phyloP scores from a whole-genome alignment of 2,888 invertebrate genomes.

The Lithosia quadra region DNA sequence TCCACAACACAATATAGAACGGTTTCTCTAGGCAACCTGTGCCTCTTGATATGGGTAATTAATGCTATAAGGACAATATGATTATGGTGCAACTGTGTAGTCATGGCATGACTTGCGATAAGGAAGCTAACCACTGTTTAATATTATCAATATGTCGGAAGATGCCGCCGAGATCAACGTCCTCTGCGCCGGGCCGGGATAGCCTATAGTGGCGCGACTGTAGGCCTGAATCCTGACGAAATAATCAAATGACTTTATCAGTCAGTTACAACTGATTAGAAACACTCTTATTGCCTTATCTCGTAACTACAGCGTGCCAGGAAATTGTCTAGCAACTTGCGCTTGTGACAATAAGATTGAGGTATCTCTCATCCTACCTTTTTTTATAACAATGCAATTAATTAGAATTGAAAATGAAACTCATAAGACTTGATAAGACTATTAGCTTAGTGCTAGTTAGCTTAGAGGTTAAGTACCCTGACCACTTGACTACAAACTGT shows the following conservation, averaged over 20 bases:
- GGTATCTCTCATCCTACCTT: no score
- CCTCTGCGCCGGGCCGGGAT: constrained; percentile 12
- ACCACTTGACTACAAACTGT: no score
- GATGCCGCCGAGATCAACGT: constrained; percentile 22
- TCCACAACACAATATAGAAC: no score
- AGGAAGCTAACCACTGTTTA: not conserved
- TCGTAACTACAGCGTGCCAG: not conserved
- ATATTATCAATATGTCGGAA: not conserved
- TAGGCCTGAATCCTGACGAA: not conserved
- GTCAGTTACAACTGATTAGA: constrained; percentile 19
- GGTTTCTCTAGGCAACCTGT: no score
- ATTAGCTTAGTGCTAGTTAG: no score
- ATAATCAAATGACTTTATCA: constrained; percentile 21
- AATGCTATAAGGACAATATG: not conserved
- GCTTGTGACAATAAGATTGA: not conserved
- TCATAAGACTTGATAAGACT: no score
- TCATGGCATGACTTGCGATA: not conserved
- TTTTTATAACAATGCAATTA: no score
- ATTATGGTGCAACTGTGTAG: not conserved
- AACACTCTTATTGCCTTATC: not conserved
- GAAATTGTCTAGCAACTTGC: no score
- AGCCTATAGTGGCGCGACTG: constrained; percentile 6
- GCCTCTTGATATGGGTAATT: not conserved
- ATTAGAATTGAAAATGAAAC: no score
- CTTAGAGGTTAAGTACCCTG: no score